Percentiles rank a stretch among this genome's conserved stretches.
phyloP scores from a whole-genome alignment of 1,140 invertebrate species.

The Drosophila biarmipes region DNA sequence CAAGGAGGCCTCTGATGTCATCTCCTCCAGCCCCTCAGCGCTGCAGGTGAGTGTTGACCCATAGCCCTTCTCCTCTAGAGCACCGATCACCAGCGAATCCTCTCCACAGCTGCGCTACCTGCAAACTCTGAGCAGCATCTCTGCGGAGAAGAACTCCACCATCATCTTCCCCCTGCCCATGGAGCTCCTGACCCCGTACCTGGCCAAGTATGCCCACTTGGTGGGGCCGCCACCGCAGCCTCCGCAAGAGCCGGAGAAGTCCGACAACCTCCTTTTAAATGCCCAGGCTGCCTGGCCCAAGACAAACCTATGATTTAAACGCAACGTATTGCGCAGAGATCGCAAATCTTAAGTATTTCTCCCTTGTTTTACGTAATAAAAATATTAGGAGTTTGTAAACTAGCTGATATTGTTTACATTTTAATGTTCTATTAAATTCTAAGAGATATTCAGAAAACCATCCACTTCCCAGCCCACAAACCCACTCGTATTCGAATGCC shows the following conservation, averaged over 20 bases:
- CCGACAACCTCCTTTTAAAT: constrained; percentile 9
- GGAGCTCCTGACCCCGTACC: constrained; percentile 86
- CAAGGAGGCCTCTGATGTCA: constrained; percentile 96
- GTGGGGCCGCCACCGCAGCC: constrained; percentile 24
- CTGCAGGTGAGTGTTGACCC: constrained; percentile 84
- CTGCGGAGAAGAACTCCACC: constrained; percentile 96
- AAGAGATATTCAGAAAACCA: not conserved
- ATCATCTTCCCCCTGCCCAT: constrained; percentile 96
- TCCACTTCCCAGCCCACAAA: not conserved
- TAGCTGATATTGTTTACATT: not conserved
- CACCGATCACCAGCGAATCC: not conserved
- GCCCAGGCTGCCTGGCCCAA: constrained; percentile 42
- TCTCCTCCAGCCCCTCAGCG: constrained; percentile 92
- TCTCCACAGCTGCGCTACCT: constrained; percentile 46
- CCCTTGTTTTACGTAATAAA: not conserved
- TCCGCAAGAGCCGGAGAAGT: constrained; percentile 4
- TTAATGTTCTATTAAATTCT: not conserved
- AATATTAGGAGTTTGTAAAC: not conserved
- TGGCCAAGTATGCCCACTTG: constrained; percentile 65
- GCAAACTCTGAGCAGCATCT: constrained; percentile 93
- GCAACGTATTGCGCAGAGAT: not conserved
- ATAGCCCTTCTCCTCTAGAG: not conserved
- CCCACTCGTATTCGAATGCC: too few species aligned
- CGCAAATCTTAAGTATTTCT: not conserved
- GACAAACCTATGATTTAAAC: constrained; percentile 33